Evolutionary conservation across 2,113 vertebrate species (phyloP).

Genomic region (Melanerpes formicivorus): DNA sequence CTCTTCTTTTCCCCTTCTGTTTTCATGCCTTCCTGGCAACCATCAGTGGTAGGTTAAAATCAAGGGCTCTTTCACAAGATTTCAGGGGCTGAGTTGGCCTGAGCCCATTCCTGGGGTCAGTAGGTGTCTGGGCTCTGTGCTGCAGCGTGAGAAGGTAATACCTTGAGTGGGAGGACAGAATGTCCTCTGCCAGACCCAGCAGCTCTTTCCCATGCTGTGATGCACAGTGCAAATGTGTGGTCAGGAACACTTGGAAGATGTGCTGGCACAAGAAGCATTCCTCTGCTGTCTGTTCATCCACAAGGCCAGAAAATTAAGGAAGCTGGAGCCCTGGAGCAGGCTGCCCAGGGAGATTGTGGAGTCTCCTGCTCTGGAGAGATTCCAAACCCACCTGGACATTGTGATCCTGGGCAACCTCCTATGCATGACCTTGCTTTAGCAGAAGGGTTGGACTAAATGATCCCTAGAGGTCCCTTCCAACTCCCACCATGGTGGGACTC

Average conservation of each 20-base stretch:
- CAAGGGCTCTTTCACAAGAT: not conserved
- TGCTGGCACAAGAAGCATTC: not conserved
- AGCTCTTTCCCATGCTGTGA: rapidly evolving
- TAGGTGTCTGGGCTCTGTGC: not conserved
- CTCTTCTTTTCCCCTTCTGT: not conserved
- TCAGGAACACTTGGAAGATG: not conserved
- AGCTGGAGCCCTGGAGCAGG: too few species aligned
- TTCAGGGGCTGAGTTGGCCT: not conserved
- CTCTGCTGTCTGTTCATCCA: not conserved
- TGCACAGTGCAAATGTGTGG: not conserved
- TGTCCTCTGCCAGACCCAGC: not conserved
- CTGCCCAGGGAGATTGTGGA: too few species aligned
- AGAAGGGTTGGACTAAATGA: too few species aligned
- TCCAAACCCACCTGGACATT: too few species aligned
- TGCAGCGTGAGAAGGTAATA: rapidly evolving
- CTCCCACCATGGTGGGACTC: too few species aligned
- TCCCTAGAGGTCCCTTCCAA: too few species aligned
- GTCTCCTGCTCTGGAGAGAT: too few species aligned
- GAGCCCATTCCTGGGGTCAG: not conserved
- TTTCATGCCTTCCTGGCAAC: not conserved
- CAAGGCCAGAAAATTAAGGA: not conserved
- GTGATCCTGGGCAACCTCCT: too few species aligned
- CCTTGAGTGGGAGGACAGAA: not conserved
- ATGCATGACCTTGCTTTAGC: too few species aligned
- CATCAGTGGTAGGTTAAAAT: not conserved